These are phyloP conservation scores for Quiscalus mexicanus DNA, from an alignment of 2,113 vertebrate genomes.

Conservation along the genomic window DNA sequence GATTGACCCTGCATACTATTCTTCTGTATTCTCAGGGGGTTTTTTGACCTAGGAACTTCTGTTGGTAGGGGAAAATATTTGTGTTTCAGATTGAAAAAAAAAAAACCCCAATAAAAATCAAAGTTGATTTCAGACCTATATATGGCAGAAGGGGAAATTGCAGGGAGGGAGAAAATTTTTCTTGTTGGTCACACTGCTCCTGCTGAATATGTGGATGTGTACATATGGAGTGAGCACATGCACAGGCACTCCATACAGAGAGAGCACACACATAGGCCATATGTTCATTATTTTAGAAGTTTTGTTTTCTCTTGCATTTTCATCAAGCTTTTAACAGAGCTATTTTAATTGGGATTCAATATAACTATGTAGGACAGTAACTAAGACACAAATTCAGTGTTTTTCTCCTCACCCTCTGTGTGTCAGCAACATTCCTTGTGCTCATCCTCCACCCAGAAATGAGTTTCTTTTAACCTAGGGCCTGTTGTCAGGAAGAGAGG, in stretches of 20 bases:
- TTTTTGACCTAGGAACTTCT: neutral
- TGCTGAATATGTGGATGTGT: neutral
- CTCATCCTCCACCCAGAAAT: conserved; percentile 10
- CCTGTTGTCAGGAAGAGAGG: neutral
- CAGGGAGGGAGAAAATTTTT: neutral
- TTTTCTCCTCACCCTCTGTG: neutral
- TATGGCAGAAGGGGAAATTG: neutral
- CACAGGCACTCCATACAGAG: neutral
- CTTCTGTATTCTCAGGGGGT: accelerated
- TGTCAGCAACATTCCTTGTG: conserved; percentile 55
- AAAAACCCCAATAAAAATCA: too few relatives aligned
- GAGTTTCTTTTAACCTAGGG: conserved; percentile 20
- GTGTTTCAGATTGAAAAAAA: neutral
- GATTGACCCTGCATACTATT: neutral
- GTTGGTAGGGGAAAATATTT: neutral
- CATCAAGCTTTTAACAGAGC: neutral
- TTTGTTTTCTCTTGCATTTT: neutral
- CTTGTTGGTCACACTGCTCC: neutral
- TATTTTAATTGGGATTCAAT: neutral
- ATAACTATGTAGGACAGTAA: neutral
- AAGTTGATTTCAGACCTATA: neutral
- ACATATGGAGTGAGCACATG: neutral
- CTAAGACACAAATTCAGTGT: neutral
- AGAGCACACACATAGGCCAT: neutral
- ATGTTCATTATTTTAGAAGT: neutral